Evolutionary conservation across 2,113 vertebrate genomes (phyloP), one percentile per base, ranked within the genome.

Genomic region (Callospermophilus lateralis): DNA sequence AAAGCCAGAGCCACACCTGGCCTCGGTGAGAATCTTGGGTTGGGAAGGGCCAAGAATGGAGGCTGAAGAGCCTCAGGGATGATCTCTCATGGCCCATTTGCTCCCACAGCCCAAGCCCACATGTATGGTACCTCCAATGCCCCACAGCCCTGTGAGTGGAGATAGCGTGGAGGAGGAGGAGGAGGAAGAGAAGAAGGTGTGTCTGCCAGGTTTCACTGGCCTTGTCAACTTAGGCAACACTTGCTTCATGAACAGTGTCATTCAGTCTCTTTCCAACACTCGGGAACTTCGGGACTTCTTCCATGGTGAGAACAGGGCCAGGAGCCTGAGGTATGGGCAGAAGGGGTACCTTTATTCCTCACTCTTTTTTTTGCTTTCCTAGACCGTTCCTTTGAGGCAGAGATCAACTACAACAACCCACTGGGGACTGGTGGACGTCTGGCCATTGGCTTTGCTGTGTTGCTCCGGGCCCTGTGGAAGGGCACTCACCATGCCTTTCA

Each of bases 221-320:
- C 98, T 99, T 94, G 99, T 99, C 89, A 99, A 99, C 97, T 98
- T 99, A 7, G 99, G 99, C 92, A 99, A 99, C 98, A 99, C 99
- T 55, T 99, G 99, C 98, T 99, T 99, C 98, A 99, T 99, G 99
- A 99, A 99, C 98, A 99, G 99, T 0, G 99, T 99, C 95, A 99
- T 99, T 95, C 99, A 99, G 96, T 99, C 99, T 77, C 98, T 99
- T 87, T 99, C 99, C 39, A 99, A 99, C 98, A 99, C 99, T 19
- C 98, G 99, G 81, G 99, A 99, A 97, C 99, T 99, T 90, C 98
- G 99, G 22, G 99, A 99, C 97, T 99, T 99, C 97, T 99, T 99
- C 96, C 99, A 99, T 1, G 99, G 99, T 99, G 97, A 99, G 98
- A 72, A 20, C 0, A 0, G 9, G 79, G n/a, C 2, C 1, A n/a